Percentiles rank a stretch among this genome's conserved stretches.
Evolutionary conservation across 2,888 invertebrate genomes (phyloP).

Genomic region (Pardosa pseudoannulata): DNA sequence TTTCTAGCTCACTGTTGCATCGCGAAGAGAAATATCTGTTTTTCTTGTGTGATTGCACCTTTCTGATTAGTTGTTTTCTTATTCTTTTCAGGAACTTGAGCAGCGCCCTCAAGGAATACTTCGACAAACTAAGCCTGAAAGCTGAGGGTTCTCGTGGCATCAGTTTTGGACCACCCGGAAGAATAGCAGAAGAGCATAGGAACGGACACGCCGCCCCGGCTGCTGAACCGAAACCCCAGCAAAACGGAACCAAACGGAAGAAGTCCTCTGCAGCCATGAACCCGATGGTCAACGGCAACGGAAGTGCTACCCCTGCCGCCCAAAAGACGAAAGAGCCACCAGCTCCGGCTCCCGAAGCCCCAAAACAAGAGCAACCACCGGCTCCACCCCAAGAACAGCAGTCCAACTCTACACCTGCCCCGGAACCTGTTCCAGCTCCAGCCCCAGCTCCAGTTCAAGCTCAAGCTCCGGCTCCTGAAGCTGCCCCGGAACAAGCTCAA

Average conservation of each 20-base stretch:
- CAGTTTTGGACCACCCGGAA: conserved; percentile 69
- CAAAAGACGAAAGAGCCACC: neutral
- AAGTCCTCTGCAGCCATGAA: conserved; percentile 33
- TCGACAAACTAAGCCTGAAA: conserved; percentile 69
- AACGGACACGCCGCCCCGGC: conserved; percentile 43
- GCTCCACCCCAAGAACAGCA: neutral
- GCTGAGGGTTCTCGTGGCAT: conserved; percentile 73
- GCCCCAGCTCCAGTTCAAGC: neutral
- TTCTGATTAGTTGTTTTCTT: neutral
- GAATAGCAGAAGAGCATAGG: conserved; percentile 47
- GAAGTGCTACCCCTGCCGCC: neutral
- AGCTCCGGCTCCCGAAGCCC: neutral
- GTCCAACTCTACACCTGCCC: too few relatives aligned
- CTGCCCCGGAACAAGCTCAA: conserved; percentile 80
- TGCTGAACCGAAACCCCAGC: conserved; percentile 25
- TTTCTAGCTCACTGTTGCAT: too few relatives aligned
- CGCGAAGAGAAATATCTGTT: too few relatives aligned
- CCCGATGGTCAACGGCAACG: neutral
- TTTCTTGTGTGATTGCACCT: too few relatives aligned
- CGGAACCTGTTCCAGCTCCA: neutral
- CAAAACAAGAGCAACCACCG: neutral
- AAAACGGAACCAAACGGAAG: conserved; percentile 48
- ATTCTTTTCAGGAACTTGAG: conserved; percentile 44
- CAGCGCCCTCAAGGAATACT: conserved; percentile 51
- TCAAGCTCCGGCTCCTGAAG: neutral